Evolutionary conservation across 92 coral and sea anemone genomes (phyloP), one percentile per base, ranked within the genome.

Genomic region (Porites cylindrica): DNA sequence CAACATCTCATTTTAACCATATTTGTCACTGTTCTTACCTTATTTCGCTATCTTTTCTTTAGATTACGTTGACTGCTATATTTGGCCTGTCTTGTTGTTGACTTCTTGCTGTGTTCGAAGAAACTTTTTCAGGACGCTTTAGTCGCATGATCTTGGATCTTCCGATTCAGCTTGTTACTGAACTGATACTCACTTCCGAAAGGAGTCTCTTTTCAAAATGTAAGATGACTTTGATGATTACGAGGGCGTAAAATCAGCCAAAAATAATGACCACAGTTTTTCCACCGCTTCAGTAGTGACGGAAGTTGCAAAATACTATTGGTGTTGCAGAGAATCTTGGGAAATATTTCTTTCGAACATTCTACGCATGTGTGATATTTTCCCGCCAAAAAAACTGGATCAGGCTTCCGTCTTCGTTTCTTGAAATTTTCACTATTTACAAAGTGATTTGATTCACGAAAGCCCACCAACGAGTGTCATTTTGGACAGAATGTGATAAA

Each of bases 341-440:
- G 86, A 70, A 70, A 72, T 43, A 38, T 21, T 32, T 6, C 24
- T 79, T 76, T 8, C 84, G 24, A 13, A 26, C 75, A 7, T 68
- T 52, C 84, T 86, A 88, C 90, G 93, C 90, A 86, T 90, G 93
- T 53, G 1, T 54, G 61, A 9, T 7, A 75, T 16, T 79, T 90
- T 90, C 90, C 90, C 93, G 90, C 90, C 93, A 86, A 90, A 86
- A 77, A 7, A 70, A 17, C 8, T 3, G 10, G 9, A 9, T 59
- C 7, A 6, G 26, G 18, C 18, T 63, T 73, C 19, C 7, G 12
- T 18, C 13, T 7, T 12, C 68, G 38, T 53, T 69, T 56, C 14
- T 13, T n/a, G 13, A n/a, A 58, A 23, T 8, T 70, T 82, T 70
- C 12, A 18, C 52, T 54, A 6, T 82, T 70, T 70, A 10, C 19